Conservation (phyloP, 1,140 invertebrate genomes). For the Bathynomus jamesi region DNA sequence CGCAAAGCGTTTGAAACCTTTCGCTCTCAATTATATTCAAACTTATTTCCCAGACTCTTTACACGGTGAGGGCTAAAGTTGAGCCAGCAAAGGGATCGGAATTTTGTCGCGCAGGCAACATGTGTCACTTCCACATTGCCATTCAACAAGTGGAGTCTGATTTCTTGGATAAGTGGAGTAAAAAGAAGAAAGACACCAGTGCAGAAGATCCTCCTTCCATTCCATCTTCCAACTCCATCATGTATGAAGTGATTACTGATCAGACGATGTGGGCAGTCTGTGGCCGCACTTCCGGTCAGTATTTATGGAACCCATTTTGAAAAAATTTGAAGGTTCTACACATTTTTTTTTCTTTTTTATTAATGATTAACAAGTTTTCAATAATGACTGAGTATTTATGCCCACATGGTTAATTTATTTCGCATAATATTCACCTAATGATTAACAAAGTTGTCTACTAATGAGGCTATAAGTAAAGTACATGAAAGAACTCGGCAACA, state of each 20-base stretch:
- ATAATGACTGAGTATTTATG: background rate
- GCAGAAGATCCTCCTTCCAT: background rate
- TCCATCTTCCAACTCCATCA: constrained; percentile 52
- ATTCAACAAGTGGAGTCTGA: constrained; percentile 49
- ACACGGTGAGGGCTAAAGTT: constrained; percentile 67
- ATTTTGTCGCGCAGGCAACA: constrained; percentile 76
- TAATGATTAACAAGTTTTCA: background rate
- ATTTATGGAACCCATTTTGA: too few species aligned
- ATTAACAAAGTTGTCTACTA: too few species aligned
- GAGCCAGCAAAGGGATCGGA: constrained; percentile 72
- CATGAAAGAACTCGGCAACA: too few species aligned
- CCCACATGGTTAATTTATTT: background rate
- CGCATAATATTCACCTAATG: too few species aligned
- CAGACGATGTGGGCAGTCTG: constrained; percentile 87
- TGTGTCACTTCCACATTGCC: constrained; percentile 73
- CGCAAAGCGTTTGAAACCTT: too few species aligned
- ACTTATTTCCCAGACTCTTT: constrained; percentile 58
- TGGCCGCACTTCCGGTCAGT: constrained; percentile 65
- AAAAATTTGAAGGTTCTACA: background rate
- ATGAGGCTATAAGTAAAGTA: too few species aligned
- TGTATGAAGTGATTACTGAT: constrained; percentile 88
- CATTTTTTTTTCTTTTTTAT: background rate
- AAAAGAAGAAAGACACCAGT: background rate
- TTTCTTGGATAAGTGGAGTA: background rate
- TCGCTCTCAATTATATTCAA: too few species aligned